Conservation (phyloP, 2,113 vertebrate species). For the Tursiops truncatus region DNA sequence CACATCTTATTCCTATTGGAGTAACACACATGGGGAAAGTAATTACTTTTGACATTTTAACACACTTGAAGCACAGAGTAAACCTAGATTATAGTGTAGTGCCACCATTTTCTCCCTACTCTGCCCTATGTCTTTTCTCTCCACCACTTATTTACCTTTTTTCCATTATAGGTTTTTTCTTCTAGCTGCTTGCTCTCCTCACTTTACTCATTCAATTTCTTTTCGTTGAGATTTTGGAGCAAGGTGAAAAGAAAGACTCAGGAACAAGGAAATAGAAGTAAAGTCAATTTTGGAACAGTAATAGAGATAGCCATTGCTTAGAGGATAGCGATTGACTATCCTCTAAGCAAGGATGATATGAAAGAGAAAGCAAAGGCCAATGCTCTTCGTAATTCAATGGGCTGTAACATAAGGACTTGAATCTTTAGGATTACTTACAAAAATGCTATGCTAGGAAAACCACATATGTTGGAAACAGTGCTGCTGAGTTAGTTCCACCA, state of each 20-base stretch:
- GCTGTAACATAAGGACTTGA: background rate
- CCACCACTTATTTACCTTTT: background rate
- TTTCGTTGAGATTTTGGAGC: background rate
- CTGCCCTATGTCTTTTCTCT: background rate
- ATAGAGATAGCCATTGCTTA: background rate
- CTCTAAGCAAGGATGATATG: background rate
- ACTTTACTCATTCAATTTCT: background rate
- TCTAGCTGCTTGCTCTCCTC: background rate
- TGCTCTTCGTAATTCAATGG: background rate
- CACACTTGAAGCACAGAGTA: background rate
- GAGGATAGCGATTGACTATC: background rate
- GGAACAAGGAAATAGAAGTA: background rate
- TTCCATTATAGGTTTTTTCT: background rate
- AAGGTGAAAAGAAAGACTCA: background rate
- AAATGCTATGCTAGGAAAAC: background rate
- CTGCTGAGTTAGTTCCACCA: background rate
- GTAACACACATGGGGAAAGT: background rate
- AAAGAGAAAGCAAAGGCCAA: background rate
- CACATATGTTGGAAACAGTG: background rate
- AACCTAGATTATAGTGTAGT: background rate
- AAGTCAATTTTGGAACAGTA: background rate
- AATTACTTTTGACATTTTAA: background rate
- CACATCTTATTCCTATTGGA: background rate
- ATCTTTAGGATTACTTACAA: background rate
- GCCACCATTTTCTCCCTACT: background rate